phyloP scores from a whole-genome alignment of 2,797 vertebrate species.

The Lycodopsis pacificus region DNA sequence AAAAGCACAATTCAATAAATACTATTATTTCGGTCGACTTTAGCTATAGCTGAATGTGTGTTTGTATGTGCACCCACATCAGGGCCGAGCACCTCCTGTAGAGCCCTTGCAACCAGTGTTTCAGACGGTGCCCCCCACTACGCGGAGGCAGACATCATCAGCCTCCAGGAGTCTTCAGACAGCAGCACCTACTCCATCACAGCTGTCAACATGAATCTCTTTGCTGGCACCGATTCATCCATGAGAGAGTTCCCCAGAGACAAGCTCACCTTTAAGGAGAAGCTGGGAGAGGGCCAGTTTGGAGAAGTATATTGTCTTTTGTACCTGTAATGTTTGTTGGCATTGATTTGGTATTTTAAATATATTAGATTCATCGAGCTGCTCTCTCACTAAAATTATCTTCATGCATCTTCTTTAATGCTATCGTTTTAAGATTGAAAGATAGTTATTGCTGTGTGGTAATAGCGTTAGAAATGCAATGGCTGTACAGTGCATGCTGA shows the following conservation, averaged over 20 bases:
- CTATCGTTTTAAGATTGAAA: constrained; percentile 5
- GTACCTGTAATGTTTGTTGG: constrained; percentile 25
- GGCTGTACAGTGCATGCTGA: constrained; percentile 8
- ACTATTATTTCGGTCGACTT: not conserved
- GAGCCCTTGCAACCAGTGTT: constrained; percentile 70
- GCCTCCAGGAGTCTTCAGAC: constrained; percentile 90
- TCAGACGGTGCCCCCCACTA: constrained; percentile 93
- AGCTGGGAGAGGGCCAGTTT: constrained; percentile 97
- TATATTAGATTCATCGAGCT: not conserved
- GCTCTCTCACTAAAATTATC: not conserved
- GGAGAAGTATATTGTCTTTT: constrained; percentile 87
- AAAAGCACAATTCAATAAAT: not conserved
- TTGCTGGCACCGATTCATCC: constrained; percentile 89
- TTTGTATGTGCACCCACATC: constrained; percentile 59
- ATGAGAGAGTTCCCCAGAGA: constrained; percentile 95
- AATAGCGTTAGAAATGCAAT: constrained; percentile 33
- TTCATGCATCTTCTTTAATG: constrained; percentile 16
- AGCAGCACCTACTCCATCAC: constrained; percentile 91
- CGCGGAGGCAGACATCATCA: constrained; percentile 96
- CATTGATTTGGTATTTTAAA: constrained; percentile 4
- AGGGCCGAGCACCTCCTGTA: constrained; percentile 67
- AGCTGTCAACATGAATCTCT: constrained; percentile 90
- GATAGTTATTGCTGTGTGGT: constrained; percentile 11
- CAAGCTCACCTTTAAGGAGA: constrained; percentile 94
- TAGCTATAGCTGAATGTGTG: not conserved